These are phyloP conservation scores for Ellobius talpinus DNA, from an alignment of 2,113 vertebrate genomes.

Conservation along the genomic window DNA sequence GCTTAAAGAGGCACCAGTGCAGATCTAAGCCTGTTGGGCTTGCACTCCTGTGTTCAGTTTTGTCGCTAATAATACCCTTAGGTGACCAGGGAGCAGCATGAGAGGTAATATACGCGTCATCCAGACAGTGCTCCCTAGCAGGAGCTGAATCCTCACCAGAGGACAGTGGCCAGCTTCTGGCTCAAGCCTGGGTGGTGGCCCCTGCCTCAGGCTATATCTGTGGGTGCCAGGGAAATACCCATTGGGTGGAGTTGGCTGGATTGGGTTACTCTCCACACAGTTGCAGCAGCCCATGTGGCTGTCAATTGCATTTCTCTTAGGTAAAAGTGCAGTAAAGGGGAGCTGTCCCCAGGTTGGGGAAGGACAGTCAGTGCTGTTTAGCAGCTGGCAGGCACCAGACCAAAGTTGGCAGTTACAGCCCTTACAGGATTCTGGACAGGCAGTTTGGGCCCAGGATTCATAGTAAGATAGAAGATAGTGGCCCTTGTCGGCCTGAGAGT, in stretches of 20 bases:
- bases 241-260: neutral
- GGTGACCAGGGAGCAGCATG: neutral
- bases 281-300: neutral
- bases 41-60: neutral
- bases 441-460: rapidly evolving
- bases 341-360: neutral
- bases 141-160: neutral
- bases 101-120: neutral
- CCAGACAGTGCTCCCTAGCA: too few species aligned
- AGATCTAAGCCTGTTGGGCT: neutral
- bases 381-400: neutral
- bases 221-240: neutral
- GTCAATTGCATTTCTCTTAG: neutral
- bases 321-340: neutral
- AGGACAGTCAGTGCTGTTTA: neutral
- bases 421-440: neutral
- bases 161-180: neutral
- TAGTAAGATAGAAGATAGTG: rapidly evolving
- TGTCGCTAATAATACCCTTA: neutral
- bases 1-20: neutral
- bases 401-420: neutral
- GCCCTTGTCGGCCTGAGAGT: neutral
- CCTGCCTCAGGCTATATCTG: neutral
- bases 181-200: neutral
- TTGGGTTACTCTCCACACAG: neutral